Conservation (phyloP, 1,140 invertebrate species). For the Muscidifurax raptorellus region DNA sequence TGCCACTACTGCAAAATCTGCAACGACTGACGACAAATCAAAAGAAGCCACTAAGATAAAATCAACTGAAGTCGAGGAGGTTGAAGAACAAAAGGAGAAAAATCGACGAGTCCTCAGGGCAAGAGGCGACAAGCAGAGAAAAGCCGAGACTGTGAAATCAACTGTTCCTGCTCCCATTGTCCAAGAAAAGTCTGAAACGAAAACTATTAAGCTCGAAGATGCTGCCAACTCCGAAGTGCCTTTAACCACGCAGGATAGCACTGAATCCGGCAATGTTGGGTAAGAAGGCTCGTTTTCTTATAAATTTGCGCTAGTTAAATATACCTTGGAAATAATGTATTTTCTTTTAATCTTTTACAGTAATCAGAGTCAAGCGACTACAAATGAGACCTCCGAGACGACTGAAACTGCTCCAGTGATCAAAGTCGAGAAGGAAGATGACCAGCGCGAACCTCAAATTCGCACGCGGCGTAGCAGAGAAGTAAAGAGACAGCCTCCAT, state of each 20-base stretch:
- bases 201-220: conserved; percentile 45
- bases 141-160: conserved; percentile 1
- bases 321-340: background rate
- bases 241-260: conserved; percentile 20
- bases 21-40: conserved; percentile 18
- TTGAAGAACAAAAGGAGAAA: conserved; percentile 44
- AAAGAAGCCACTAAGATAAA: conserved; percentile 18
- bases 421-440: conserved; percentile 35
- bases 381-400: conserved; percentile 30
- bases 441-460: conserved; percentile 53
- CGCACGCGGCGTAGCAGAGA: conserved; percentile 66
- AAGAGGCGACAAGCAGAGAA: conserved; percentile 46
- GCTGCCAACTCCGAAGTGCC: conserved; percentile 46
- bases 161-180: background rate
- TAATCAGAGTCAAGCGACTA: conserved; percentile 19
- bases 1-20: background rate
- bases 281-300: background rate
- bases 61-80: conserved; percentile 4
- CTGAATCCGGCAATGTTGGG: conserved; percentile 19
- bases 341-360: conserved; percentile 16
- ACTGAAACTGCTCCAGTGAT: background rate
- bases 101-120: conserved; percentile 37
- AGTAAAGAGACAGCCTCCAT: conserved; percentile 65
- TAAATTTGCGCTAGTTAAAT: background rate
- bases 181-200: conserved; percentile 41